Evolutionary conservation across 2,797 vertebrate species (phyloP).

Genomic region (Dendrocincla tyrannina): DNA sequence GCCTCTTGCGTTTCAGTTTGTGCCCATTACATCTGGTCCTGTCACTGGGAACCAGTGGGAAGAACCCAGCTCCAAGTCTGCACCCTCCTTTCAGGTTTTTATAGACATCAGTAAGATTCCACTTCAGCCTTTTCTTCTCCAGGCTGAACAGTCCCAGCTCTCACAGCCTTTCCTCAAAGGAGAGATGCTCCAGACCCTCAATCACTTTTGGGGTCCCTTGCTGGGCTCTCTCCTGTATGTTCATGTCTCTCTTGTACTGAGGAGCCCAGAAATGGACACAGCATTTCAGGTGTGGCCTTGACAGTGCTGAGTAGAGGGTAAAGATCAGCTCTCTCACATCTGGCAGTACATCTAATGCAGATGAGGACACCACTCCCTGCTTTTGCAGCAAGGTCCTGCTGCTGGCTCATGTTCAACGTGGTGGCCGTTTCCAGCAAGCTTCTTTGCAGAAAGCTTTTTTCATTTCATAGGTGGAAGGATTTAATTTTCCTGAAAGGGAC

Average conservation of each 20-base stretch:
- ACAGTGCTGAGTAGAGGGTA: neutral
- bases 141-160: neutral
- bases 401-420: neutral
- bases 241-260: rapidly evolving
- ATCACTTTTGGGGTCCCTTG: neutral
- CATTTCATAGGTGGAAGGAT: neutral
- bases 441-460: neutral
- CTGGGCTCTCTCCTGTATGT: neutral
- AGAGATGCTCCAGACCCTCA: neutral
- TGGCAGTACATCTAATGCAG: neutral
- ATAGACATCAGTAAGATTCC: too few species aligned
- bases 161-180: neutral
- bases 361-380: rapidly evolving
- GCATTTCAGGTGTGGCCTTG: neutral
- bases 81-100: neutral
- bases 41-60: neutral
- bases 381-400: neutral
- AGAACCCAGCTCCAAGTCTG: neutral
- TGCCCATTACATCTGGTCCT: neutral
- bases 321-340: neutral
- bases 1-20: neutral
- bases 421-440: neutral
- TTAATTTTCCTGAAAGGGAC: neutral
- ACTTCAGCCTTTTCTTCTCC: neutral
- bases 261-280: neutral